Conservation (phyloP, 2,797 vertebrate genomes). For the Florisuga fusca region DNA sequence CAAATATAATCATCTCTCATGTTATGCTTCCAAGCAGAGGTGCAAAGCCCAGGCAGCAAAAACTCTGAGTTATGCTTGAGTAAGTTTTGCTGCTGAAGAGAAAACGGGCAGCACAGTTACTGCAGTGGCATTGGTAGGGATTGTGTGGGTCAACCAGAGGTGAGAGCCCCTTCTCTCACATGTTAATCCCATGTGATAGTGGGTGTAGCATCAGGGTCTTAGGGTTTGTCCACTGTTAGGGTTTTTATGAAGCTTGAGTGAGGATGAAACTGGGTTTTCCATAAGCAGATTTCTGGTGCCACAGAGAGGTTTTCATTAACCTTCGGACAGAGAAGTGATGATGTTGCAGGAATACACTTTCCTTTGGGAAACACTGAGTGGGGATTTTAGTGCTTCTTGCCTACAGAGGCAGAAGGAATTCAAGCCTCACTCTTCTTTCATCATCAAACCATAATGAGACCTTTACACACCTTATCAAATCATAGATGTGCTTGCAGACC, state of each 20-base stretch:
- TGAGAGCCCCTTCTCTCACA: background rate
- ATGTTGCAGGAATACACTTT: background rate
- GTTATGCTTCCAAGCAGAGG: background rate
- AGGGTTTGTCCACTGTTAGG: background rate
- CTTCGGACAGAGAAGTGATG: background rate
- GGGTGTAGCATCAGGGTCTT: background rate
- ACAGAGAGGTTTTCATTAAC: background rate
- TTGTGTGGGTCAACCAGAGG: background rate
- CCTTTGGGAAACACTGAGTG: background rate
- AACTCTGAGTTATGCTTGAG: background rate
- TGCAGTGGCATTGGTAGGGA: rapidly evolving
- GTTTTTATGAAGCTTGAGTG: background rate
- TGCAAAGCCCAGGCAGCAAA: background rate
- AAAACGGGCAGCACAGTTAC: background rate
- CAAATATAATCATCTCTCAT: background rate
- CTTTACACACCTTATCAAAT: background rate
- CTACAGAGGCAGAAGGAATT: background rate
- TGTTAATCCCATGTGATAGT: rapidly evolving
- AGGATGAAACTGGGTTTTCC: background rate
- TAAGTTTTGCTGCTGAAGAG: background rate
- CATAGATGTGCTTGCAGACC: background rate
- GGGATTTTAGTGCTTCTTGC: background rate
- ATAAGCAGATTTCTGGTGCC: background rate
- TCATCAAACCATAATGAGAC: background rate
- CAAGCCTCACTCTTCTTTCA: background rate